phyloP scores from a whole-genome alignment of 2,113 vertebrate species.

The Panthera tigris region DNA sequence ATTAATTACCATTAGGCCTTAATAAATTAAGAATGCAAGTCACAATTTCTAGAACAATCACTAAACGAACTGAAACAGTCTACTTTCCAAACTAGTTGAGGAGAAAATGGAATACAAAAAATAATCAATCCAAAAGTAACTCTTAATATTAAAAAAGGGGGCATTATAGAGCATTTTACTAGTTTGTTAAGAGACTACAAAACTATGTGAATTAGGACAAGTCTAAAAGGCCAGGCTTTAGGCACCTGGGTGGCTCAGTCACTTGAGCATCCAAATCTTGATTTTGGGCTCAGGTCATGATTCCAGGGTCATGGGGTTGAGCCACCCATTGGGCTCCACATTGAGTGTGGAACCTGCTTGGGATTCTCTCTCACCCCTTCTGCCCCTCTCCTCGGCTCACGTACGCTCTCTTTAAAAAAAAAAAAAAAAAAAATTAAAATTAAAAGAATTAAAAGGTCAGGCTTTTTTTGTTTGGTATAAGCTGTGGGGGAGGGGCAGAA shows the following conservation, averaged over 20 bases:
- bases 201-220: not conserved
- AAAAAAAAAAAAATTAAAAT: too few species aligned
- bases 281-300: too few species aligned
- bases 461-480: not conserved
- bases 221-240: not conserved
- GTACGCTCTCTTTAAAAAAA: too few species aligned
- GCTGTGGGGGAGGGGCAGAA: too few species aligned
- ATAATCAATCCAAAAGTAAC: not conserved
- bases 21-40: not conserved
- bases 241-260: too few species aligned
- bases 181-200: not conserved
- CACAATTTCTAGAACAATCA: not conserved
- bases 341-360: too few species aligned
- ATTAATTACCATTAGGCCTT: not conserved
- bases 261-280: too few species aligned
- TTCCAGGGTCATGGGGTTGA: too few species aligned
- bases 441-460: not conserved
- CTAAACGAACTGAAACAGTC: not conserved
- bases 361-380: too few species aligned
- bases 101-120: not conserved
- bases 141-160: not conserved
- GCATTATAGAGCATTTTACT: not conserved
- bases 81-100: not conserved
- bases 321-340: too few species aligned
- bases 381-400: too few species aligned